Evolutionary conservation across 2,797 vertebrate species (phyloP).

Genomic region (Cyprinella venusta): DNA sequence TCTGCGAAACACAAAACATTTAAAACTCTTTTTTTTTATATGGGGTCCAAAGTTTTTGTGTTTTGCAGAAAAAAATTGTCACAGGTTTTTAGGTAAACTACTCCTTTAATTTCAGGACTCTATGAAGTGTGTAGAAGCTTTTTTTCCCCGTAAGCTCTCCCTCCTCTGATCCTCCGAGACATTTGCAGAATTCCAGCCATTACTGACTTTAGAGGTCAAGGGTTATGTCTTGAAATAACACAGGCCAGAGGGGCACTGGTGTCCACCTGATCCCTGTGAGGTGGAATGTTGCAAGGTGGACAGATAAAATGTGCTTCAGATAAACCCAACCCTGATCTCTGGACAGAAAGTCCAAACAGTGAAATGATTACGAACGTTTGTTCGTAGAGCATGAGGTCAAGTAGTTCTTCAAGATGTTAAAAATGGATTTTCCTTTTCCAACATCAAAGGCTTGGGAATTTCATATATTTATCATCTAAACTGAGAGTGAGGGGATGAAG

Average conservation of each 20-base stretch:
- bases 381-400: constrained; percentile 7
- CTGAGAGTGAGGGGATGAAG: not conserved
- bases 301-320: constrained; percentile 28
- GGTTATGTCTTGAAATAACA: constrained; percentile 42
- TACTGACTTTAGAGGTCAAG: constrained; percentile 49
- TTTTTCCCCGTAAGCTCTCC: not conserved
- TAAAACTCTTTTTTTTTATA: no score
- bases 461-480: not conserved
- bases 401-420: constrained; percentile 37
- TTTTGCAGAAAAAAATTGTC: not conserved
- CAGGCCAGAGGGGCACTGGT: constrained; percentile 19
- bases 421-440: constrained; percentile 18
- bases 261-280: constrained; percentile 46
- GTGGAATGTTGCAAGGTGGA: constrained; percentile 49
- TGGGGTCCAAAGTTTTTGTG: not conserved
- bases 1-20: not conserved
- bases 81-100: not conserved
- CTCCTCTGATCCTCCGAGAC: not conserved
- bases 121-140: no score
- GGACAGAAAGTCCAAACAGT: constrained; percentile 25
- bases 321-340: constrained; percentile 39
- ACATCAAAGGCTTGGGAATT: constrained; percentile 24
- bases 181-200: constrained; percentile 49
- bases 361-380: constrained; percentile 22
- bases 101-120: not conserved